Conservation (phyloP, 2,797 vertebrate genomes). For the Sorex maritimensis region DNA sequence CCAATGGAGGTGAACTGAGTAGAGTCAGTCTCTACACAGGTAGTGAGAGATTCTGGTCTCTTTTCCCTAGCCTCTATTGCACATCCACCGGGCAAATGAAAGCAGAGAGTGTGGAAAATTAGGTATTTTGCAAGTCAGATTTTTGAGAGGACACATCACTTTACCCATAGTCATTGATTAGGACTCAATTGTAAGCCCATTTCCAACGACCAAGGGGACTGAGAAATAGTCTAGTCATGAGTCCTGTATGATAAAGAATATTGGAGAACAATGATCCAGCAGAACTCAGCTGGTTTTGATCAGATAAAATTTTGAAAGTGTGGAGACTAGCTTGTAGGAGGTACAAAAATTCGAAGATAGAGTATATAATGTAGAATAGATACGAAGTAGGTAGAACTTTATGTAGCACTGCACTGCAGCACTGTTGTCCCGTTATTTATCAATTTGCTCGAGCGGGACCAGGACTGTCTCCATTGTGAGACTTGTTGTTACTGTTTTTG, state of each 20-base stretch:
- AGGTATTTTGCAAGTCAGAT: background rate
- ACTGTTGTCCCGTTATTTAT: too few species aligned
- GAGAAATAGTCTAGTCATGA: background rate
- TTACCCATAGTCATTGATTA: background rate
- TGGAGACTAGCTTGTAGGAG: background rate
- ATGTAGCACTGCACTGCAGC: background rate
- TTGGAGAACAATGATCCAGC: background rate
- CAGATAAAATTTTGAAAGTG: background rate
- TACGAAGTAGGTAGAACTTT: slow-evolving; percentile 28
- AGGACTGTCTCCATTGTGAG: too few species aligned
- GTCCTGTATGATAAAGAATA: background rate
- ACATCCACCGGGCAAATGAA: background rate
- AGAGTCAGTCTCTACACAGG: background rate
- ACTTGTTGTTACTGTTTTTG: too few species aligned
- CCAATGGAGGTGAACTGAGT: background rate
- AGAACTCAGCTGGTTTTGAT: background rate
- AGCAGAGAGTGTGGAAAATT: background rate
- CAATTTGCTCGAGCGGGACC: too few species aligned
- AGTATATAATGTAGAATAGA: background rate
- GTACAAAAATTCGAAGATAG: background rate
- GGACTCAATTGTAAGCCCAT: background rate
- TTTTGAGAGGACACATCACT: background rate
- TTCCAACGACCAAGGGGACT: background rate
- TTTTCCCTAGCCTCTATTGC: background rate
- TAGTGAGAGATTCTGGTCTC: background rate